Evolutionary conservation across 1,140 invertebrate genomes (phyloP).

Genomic region (Ruditapes philippinarum): DNA sequence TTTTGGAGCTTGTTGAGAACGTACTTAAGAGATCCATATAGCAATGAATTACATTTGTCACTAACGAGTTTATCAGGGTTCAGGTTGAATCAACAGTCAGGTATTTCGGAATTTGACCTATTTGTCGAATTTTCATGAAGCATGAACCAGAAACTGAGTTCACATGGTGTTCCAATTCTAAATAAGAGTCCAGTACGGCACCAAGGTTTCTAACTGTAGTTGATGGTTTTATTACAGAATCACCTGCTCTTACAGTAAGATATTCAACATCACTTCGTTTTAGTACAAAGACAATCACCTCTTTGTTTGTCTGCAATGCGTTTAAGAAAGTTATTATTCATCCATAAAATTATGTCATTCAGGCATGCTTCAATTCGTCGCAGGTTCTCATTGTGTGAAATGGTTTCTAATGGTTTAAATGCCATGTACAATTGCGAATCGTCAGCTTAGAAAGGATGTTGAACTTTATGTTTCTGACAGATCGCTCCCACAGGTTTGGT

Average conservation of each 20-base stretch:
- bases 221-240: too few relatives aligned
- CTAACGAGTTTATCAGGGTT: too few relatives aligned
- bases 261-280: too few relatives aligned
- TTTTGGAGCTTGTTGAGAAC: too few relatives aligned
- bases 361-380: conserved; percentile 24
- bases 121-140: too few relatives aligned
- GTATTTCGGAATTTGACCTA: neutral
- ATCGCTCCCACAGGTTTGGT: too few relatives aligned
- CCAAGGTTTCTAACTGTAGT: conserved; percentile 2
- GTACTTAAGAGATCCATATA: too few relatives aligned
- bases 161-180: conserved; percentile 32
- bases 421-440: too few relatives aligned
- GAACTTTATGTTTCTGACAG: neutral
- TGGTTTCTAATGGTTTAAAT: neutral
- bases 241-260: too few relatives aligned
- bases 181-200: conserved; percentile 6
- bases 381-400: neutral
- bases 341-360: too few relatives aligned
- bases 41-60: too few relatives aligned
- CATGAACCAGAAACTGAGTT: neutral
- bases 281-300: conserved; percentile 37
- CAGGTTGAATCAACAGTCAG: neutral
- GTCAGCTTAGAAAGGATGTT: conserved; percentile 48
- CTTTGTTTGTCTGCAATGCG: conserved; percentile 30
- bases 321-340: too few relatives aligned